Conservation (phyloP, 2,113 vertebrate species). For the Caranx ignobilis region DNA sequence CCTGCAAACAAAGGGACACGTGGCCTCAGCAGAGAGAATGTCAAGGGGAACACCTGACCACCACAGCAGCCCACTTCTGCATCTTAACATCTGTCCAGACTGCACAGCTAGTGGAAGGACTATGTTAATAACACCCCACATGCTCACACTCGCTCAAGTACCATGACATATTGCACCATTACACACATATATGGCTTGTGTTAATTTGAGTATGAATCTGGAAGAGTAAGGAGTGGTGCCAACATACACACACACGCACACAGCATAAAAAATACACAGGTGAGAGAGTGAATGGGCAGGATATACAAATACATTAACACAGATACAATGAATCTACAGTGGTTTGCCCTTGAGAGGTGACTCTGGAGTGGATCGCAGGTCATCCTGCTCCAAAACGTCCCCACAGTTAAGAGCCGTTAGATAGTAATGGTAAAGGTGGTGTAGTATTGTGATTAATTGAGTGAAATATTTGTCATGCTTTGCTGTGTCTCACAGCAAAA, state of each 20-base stretch:
- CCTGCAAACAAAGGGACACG: conserved; percentile 77
- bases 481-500: conserved; percentile 70
- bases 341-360: conserved; percentile 48
- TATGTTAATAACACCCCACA: conserved; percentile 68
- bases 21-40: background rate
- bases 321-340: conserved; percentile 39
- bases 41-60: conserved; percentile 7
- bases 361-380: conserved; percentile 49
- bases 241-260: conserved; percentile 7
- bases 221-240: conserved; percentile 25
- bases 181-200: conserved; percentile 42
- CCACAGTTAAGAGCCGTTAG: conserved; percentile 59
- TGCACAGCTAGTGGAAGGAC: conserved; percentile 30
- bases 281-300: conserved; percentile 44
- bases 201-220: conserved; percentile 61
- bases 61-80: conserved; percentile 35
- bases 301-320: conserved; percentile 30
- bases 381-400: conserved; percentile 45
- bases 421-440: conserved; percentile 46
- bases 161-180: conserved; percentile 24
- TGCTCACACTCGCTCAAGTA: conserved; percentile 52
- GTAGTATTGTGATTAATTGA: conserved; percentile 68
- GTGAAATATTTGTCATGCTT: conserved; percentile 78
- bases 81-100: conserved; percentile 32
- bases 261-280: conserved; percentile 31